phyloP scores from a whole-genome alignment of 2,888 invertebrate species.

The Adineta ricciae region DNA sequence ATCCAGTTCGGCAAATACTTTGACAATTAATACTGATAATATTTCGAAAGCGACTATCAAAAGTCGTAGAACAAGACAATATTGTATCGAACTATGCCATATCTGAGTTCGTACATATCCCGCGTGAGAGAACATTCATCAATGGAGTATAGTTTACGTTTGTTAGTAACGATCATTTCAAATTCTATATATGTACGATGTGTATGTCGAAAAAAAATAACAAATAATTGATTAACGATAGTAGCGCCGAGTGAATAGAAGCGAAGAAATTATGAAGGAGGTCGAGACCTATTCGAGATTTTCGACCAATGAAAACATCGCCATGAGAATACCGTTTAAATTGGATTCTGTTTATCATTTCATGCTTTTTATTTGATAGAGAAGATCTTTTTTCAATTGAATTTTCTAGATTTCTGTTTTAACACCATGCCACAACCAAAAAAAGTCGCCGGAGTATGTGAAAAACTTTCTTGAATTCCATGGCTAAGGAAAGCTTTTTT shows the following conservation, averaged over 20 bases:
- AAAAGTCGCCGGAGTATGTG: constrained; percentile 7
- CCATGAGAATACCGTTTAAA: neutral
- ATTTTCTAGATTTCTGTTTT: neutral
- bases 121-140: no score
- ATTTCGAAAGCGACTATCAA: no score
- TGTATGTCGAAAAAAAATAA: neutral
- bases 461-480: neutral
- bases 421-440: neutral
- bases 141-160: neutral
- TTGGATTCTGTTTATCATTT: neutral
- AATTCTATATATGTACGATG: no score
- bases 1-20: no score
- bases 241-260: neutral
- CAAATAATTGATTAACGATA: neutral
- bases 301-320: neutral
- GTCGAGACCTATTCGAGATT: neutral
- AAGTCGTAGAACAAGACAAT: no score
- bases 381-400: neutral
- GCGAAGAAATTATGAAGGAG: neutral
- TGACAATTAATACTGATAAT: no score
- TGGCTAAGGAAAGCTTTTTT: neutral
- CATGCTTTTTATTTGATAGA: neutral
- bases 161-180: neutral
- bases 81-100: no score
- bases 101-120: no score